Evolutionary conservation across 2,888 invertebrate species (phyloP).

Genomic region (Amphiduros pacificus): DNA sequence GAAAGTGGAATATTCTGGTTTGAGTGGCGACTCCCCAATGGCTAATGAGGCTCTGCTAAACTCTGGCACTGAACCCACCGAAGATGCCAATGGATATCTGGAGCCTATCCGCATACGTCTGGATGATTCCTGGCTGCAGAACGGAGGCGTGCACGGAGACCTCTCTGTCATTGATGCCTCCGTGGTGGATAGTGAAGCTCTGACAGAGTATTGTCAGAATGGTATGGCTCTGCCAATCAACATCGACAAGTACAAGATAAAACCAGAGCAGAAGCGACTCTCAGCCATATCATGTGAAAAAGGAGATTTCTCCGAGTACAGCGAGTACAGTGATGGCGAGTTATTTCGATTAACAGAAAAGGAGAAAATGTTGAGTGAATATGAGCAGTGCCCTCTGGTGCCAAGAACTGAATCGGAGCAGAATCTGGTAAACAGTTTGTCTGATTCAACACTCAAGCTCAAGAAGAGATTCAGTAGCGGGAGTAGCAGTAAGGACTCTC

Average conservation of each 20-base stretch:
- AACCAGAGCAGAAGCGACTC: neutral
- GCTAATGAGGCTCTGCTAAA: constrained; percentile 7
- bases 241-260: constrained; percentile 30
- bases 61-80: constrained; percentile 21
- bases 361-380: constrained; percentile 10
- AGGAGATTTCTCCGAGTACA: constrained; percentile 14
- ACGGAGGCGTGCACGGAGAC: constrained; percentile 31
- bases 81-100: constrained; percentile 28
- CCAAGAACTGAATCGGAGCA: constrained; percentile 10
- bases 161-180: constrained; percentile 52
- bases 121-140: neutral
- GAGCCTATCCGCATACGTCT: constrained; percentile 26
- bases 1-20: constrained; percentile 1
- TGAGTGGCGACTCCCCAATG: neutral
- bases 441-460: constrained; percentile 3
- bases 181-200: constrained; percentile 50
- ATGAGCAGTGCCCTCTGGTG: constrained; percentile 15
- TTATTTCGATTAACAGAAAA: constrained; percentile 15
- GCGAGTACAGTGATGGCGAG: constrained; percentile 19
- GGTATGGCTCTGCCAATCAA: constrained; percentile 11
- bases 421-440: constrained; percentile 11
- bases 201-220: constrained; percentile 47
- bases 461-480: constrained; percentile 7
- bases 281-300: constrained; percentile 11
- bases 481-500: constrained; percentile 9